Evolutionary conservation across 2,797 vertebrate species (phyloP), one percentile per base, ranked within the genome.

Genomic region (Oreochromis mossambicus): DNA sequence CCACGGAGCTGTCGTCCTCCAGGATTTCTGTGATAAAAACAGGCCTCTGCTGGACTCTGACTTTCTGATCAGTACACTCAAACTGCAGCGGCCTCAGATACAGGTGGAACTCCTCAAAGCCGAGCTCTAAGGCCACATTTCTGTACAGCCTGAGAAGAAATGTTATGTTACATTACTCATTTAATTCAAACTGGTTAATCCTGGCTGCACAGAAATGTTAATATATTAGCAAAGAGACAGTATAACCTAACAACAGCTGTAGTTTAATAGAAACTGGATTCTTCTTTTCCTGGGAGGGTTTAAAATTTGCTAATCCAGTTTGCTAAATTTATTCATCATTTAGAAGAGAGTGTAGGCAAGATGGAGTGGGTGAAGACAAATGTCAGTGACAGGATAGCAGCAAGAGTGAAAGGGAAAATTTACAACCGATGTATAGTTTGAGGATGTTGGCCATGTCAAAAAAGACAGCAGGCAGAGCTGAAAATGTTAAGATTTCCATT

Each of bases 31-130:
- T 96, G 86, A 96, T 83, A 36, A 96, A 96, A 78, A 92, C 56
- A 17, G 96, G 93, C 48, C 89, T 88, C 4, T 93, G 93, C 38
- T 95, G 94, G 34, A 82, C 83, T 79, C 91, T 89, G 58, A 94
- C 87, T 83, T 87, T 95, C 36, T 91, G 88, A 41, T 94, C 88
- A 77, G 95, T 93, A 55, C 91, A 94, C 86, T 97, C 92, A 61
- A 97, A 97, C 81, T 89, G 91, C 82, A 95, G 61, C 0, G 96
- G 95, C 56, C 96, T 94, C 93, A 97, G 34, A 51, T 96, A 92
- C 38, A 97, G 89, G 89, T 95, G 96, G 88, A 93, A 97, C 29
- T 96, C 94, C 50, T 93, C 94, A 63, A 97, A 97, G 80, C 94
- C 94, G 93, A 95, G 93, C 87, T 96, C 94, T 29, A 56, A 76